Base-by-base conservation (phyloP, 2,797 vertebrate genomes). In the Atherinosoma microstoma region DNA sequence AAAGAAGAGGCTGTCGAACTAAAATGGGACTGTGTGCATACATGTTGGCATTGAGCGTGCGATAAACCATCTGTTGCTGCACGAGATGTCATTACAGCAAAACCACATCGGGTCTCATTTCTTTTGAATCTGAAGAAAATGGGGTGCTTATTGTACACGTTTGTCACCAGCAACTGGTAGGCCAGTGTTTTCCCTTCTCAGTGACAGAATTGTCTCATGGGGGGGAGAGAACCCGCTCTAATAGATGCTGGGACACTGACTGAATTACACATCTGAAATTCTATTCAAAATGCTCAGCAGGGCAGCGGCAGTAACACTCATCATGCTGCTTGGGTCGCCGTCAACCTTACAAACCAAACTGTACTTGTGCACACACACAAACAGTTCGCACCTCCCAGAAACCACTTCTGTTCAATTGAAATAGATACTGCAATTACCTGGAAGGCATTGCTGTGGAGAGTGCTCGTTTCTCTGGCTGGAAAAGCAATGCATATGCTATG, bases 241-340 rank as follows among this genome's bases (percentile, higher is more conserved):
- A 82, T 54, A 69, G 64, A 86, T 67, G 64, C 62, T 3, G 71
- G 67, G 69, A 68, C 22, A 54, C 49, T 22, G 42, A 53, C 73
- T 78, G 77, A 83, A 83, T 84, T 80, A 87, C 93, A 91, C 84
- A 90, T 90, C 84, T 87, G 79, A 94, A 94, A 93, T 89, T 87
- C 88, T 90, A 94, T 90, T 94, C 82, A 94, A 90, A 89, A 79
- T 70, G 79, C 94, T 91, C 88, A 75, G 91, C 85, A 75, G 91
- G 91, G 88, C 83, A 68, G 71, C 63, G 68, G 75, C 66, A 57
- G 71, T 16, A 42, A 60, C 59, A 2, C 59, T 45, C n/a, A 1
- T 59, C 18, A 0, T 15, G 84, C 74, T 51, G 76, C 82, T 75
- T 7, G n/a, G 29, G 71, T 75, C 70, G 11, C 74, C 36, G 40